phyloP scores from a whole-genome alignment of 2,888 invertebrate genomes.

The Julus scanicus region DNA sequence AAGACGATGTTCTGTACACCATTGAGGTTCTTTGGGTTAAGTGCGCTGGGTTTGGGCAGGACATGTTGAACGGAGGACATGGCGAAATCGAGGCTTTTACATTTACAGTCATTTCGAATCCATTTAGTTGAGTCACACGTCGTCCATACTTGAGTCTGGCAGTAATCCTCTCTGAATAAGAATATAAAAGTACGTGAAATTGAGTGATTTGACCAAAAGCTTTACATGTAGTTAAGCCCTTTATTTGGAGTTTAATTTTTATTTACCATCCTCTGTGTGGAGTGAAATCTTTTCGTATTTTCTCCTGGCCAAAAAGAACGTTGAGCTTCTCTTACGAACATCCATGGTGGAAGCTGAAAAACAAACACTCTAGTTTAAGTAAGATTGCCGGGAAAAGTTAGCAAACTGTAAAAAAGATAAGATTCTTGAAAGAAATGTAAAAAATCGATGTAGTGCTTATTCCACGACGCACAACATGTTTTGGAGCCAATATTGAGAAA shows the following conservation, averaged over 20 bases:
- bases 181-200: neutral
- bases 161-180: neutral
- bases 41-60: neutral
- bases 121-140: neutral
- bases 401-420: neutral
- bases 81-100: neutral
- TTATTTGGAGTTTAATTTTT: neutral
- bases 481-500: too few relatives aligned
- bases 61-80: neutral
- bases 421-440: too few relatives aligned
- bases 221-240: neutral
- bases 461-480: too few relatives aligned
- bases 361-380: neutral
- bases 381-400: neutral
- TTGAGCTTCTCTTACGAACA: constrained; percentile 32
- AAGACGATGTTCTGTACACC: neutral
- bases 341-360: constrained; percentile 17
- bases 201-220: neutral
- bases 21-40: neutral
- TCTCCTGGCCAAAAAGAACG: constrained; percentile 28
- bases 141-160: constrained; percentile 37
- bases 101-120: constrained; percentile 16
- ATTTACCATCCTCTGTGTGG: neutral
- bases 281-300: neutral
- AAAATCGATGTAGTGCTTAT: too few relatives aligned